These are phyloP conservation scores for Perca fluviatilis DNA, from an alignment of 2,113 vertebrate genomes.

Conservation along the genomic window DNA sequence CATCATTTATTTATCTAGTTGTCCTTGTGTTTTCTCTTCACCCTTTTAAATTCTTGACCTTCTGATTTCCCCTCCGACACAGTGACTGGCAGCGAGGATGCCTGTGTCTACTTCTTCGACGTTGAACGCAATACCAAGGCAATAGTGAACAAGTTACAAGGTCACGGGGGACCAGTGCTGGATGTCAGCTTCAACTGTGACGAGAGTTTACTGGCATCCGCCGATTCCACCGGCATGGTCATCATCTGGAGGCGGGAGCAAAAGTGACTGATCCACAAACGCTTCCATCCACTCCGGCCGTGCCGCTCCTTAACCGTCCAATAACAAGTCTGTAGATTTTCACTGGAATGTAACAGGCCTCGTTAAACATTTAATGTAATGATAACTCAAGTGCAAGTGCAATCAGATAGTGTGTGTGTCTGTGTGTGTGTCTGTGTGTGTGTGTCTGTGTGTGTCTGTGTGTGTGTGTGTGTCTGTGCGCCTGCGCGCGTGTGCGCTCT, in stretches of 20 bases:
- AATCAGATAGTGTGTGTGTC: conserved; percentile 55
- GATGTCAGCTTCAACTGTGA: conserved; percentile 98
- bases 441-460: not conserved
- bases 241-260: conserved; percentile 96
- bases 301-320: conserved; percentile 56
- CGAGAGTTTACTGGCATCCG: conserved; percentile 94
- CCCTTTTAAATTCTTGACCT: not conserved
- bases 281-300: conserved; percentile 50
- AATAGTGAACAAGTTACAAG: conserved; percentile 95
- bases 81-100: conserved; percentile 96
- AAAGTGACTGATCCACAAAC: conserved; percentile 82
- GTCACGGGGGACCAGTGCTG: conserved; percentile 92
- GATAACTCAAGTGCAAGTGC: conserved; percentile 71
- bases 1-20: conserved; percentile 1
- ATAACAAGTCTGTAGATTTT: conserved; percentile 54
- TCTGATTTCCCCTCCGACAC: conserved; percentile 21
- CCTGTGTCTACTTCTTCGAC: conserved; percentile 95
- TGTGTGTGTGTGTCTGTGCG: not conserved
- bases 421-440: not conserved
- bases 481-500: not conserved
- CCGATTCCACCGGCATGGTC: conserved; percentile 93
- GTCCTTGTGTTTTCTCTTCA: not conserved
- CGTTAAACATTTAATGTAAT: conserved; percentile 57
- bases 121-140: conserved; percentile 93
- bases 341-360: conserved; percentile 66